Conservation (phyloP, 2,888 invertebrate genomes). For the Lycocerus yunnanus region DNA sequence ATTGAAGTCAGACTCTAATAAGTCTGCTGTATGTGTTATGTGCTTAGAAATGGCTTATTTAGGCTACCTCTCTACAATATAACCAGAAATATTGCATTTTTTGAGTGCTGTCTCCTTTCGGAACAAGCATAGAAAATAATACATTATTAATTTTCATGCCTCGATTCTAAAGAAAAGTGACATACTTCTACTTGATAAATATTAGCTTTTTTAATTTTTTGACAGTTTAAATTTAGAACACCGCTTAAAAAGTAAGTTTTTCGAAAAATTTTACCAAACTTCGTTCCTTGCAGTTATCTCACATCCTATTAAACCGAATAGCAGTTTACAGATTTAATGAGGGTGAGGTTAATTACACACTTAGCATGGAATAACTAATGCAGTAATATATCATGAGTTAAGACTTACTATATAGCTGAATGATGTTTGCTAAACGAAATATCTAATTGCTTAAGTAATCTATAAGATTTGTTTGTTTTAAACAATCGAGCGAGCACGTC, state of each 20-base stretch:
- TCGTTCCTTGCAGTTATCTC: neutral
- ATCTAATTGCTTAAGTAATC: neutral
- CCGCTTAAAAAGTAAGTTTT: neutral
- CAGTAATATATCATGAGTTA: neutral
- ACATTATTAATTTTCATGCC: slow-evolving; percentile 30
- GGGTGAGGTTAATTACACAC: neutral
- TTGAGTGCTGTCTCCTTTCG: slow-evolving; percentile 25
- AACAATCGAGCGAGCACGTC: neutral
- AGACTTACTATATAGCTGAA: neutral
- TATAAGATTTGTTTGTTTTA: neutral
- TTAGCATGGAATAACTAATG: neutral
- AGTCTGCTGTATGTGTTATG: slow-evolving; percentile 49
- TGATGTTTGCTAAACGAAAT: neutral
- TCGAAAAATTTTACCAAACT: neutral
- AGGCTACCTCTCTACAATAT: slow-evolving; percentile 39
- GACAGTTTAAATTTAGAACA: neutral
- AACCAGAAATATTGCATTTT: slow-evolving; percentile 30
- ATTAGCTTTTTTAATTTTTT: slow-evolving; percentile 15
- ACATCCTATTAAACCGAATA: neutral
- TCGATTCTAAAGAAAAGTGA: slow-evolving; percentile 24
- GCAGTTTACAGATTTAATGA: neutral
- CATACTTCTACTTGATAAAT: slow-evolving; percentile 22
- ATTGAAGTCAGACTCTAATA: slow-evolving; percentile 48
- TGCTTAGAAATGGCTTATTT: slow-evolving; percentile 51
- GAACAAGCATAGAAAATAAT: slow-evolving; percentile 23